Percentiles rank a stretch among this genome's conserved stretches.
phyloP scores from a whole-genome alignment of 2,888 invertebrate species.

The Ommatoiulus sabulosus region DNA sequence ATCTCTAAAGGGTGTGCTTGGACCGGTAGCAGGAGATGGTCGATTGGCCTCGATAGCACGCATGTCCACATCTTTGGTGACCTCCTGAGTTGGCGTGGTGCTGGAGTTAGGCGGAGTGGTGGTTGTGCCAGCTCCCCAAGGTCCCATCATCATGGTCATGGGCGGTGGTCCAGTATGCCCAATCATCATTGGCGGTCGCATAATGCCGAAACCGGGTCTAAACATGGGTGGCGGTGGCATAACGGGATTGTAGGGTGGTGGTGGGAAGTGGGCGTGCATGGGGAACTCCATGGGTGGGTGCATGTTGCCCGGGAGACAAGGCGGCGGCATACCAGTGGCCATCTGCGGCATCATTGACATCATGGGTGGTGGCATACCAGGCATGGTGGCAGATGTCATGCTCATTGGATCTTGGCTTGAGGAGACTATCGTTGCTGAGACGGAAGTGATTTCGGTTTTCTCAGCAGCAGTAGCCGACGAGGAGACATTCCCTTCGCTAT shows the following conservation, averaged over 20 bases:
- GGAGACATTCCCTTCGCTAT: background rate
- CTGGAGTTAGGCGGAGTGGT: background rate
- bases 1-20: background rate
- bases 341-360: conserved; percentile 32
- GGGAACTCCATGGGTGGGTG: conserved; percentile 37
- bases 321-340: background rate
- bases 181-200: conserved; percentile 53
- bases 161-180: background rate
- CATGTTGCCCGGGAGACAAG: conserved; percentile 38
- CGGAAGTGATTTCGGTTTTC: background rate
- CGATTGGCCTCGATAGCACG: background rate
- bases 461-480: background rate
- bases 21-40: background rate
- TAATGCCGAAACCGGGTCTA: conserved; percentile 41
- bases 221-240: conserved; percentile 52
- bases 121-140: background rate
- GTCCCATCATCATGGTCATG: background rate
- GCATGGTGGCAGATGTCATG: background rate
- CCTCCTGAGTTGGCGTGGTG: background rate
- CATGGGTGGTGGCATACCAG: background rate
- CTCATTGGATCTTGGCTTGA: background rate
- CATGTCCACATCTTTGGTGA: conserved; percentile 53
- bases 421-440: background rate
- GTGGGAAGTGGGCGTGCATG: conserved; percentile 12
- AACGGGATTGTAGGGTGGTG: conserved; percentile 42